Evolutionary conservation across 2,113 vertebrate species (phyloP).

Genomic region (Colius striatus): DNA sequence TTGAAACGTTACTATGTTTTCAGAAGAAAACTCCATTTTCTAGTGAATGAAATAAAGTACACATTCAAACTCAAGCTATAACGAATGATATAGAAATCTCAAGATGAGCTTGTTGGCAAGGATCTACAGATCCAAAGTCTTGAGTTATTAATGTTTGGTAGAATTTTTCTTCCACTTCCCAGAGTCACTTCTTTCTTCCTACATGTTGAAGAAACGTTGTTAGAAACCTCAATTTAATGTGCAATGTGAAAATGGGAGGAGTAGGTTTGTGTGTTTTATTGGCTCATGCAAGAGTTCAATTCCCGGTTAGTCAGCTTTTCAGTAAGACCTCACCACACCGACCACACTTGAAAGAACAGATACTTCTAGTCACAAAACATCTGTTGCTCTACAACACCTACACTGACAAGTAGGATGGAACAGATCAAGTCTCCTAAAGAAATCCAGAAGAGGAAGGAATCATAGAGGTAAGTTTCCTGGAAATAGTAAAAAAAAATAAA

Average conservation of each 20-base stretch:
- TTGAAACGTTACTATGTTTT: background rate
- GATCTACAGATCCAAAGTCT: background rate
- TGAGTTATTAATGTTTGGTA: background rate
- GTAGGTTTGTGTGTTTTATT: background rate
- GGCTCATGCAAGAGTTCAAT: background rate
- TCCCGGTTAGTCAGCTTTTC: conserved; percentile 5
- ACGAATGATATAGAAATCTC: background rate
- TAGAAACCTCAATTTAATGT: background rate
- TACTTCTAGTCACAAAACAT: background rate
- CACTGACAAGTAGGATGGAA: background rate
- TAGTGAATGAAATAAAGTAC: background rate
- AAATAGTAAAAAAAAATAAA: background rate
- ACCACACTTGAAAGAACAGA: background rate
- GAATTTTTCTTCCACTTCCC: background rate
- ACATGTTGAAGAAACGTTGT: background rate
- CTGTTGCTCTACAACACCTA: background rate
- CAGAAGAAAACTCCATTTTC: background rate
- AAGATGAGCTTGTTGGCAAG: background rate
- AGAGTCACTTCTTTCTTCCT: background rate
- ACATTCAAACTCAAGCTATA: background rate
- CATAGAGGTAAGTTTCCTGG: background rate
- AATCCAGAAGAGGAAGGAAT: background rate
- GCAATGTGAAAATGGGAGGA: background rate
- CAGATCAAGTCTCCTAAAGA: background rate
- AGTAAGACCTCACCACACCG: background rate